Base-by-base conservation (phyloP, 2,113 vertebrate genomes). In the Cyprinodon variegatus region DNA sequence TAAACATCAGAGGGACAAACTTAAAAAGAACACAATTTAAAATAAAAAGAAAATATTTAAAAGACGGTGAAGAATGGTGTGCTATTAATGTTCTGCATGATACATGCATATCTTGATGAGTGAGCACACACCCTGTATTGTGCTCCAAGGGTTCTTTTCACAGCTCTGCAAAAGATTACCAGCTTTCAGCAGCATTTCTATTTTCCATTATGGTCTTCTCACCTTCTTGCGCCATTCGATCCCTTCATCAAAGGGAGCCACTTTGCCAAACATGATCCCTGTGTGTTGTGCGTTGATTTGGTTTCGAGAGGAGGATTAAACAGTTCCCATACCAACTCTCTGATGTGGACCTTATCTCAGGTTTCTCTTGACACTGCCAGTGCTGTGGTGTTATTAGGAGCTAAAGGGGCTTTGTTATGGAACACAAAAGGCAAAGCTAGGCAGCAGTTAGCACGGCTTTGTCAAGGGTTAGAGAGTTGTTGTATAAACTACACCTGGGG, bases 191-290 rank as follows among this genome's bases (percentile, higher is more conserved):
- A 41, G 20, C 72, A 74, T 72, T 79, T 74, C 66, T 65, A 17
- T 83, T 79, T 77, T 78, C 79, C 82, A 22, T 81, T 83, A 69
- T 77, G 71, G 36, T 78, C 62, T 2, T 69, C 77, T 67, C 81
- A 80, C 78, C 68, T 43, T 5, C 84, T 88, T 79, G 60, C 90
- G 89, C 88, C 90, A 91, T 83, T 84, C 84, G 77, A 92, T 92
- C 88, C 86, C 68, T 75, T 72, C 77, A 89, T 93, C 91, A 93
- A 92, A 92, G 90, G 68, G 0, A 69, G 74, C 88, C 90, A 90
- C 88, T 92, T 91, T 90, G 82, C 87, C 87, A 93, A 94, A 91
- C 90, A 88, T 85, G 89, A 93, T 93, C 91, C 88, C 79, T 73
- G 83, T 79, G 84, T 88, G 91, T 92, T 90, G 88, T 91, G 86